Base-by-base conservation (phyloP, 2,113 vertebrate species). In the Orthonyx spaldingii region DNA sequence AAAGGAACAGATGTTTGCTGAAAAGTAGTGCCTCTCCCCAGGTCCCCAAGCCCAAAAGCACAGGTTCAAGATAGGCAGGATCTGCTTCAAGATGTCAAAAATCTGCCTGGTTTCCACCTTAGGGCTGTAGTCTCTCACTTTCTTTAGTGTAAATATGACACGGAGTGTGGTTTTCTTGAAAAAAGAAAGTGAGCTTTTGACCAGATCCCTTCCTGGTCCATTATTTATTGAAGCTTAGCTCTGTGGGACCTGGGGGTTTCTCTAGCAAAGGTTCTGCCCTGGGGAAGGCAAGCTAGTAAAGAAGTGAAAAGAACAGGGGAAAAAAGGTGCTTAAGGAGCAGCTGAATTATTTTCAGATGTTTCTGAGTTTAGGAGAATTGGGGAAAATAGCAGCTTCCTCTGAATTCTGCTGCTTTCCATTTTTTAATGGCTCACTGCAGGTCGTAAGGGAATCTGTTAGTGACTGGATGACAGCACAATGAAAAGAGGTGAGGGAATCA, bases 401-500 rank as follows among this genome's bases (percentile, higher is more conserved):
- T 83, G 41, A 84, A 57, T 94, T 88, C 60, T 92, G 49, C 41
- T 68, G n/a, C 64, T 81, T 69, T 64, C 46, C 80, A 2, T 53
- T 89, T 68, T 90, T 35, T 47, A 24, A 20, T 55, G 71, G 33
- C 65, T 87, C 87, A 32, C 42, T 76, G 74, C 42, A 63, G 47
- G 69, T 80, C 1, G 0, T 44, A 20, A 84, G 60, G 56, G 76
- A 93, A 71, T 49, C 72, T 94, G 56, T 64, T 70, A 26, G 81
- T 74, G 63, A 3, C 88, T 86, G 68, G 44, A 17, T 89, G 68
- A 56, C 64, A 86, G 72, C 53, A 61, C 72, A 78, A 30, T 60
- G 88, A 59, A 61, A 89, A 93, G 83, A 84, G 49, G 72, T 93
- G 85, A 80, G 82, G 60, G 80, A 90, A 87, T 93, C 69, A 61